Conservation (phyloP, 2,113 vertebrate genomes). For the Hemibates koningsi region DNA sequence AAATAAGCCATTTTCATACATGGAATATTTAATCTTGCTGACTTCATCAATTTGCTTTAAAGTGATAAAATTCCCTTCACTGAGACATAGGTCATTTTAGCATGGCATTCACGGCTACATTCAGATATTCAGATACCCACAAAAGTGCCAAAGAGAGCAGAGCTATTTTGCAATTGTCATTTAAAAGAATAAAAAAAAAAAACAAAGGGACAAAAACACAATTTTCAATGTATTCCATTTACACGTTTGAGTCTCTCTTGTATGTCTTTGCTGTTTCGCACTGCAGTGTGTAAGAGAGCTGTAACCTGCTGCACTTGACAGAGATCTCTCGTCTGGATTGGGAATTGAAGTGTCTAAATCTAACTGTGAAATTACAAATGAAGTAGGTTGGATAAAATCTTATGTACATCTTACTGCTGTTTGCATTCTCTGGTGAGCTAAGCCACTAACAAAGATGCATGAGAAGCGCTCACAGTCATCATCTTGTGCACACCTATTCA, state of each 20-base stretch:
- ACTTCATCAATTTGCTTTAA: background rate
- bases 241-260: background rate
- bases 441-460: background rate
- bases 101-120: background rate
- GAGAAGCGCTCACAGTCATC: background rate
- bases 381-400: background rate
- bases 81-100: background rate
- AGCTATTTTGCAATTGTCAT: background rate
- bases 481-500: background rate
- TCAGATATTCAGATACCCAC: background rate
- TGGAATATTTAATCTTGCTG: background rate
- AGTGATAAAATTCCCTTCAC: background rate
- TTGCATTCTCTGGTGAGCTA: background rate
- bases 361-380: background rate
- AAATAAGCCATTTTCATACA: background rate
- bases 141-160: background rate
- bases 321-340: background rate
- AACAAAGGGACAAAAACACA: background rate
- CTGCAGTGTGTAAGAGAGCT: background rate
- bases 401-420: background rate
- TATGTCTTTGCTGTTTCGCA: background rate
- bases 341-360: background rate
- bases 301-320: background rate
- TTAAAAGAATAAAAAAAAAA: background rate
- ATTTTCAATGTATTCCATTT: background rate